Evolutionary conservation across 2,888 invertebrate species (phyloP), one percentile per base, ranked within the genome.

Genomic region (Drepana falcataria): DNA sequence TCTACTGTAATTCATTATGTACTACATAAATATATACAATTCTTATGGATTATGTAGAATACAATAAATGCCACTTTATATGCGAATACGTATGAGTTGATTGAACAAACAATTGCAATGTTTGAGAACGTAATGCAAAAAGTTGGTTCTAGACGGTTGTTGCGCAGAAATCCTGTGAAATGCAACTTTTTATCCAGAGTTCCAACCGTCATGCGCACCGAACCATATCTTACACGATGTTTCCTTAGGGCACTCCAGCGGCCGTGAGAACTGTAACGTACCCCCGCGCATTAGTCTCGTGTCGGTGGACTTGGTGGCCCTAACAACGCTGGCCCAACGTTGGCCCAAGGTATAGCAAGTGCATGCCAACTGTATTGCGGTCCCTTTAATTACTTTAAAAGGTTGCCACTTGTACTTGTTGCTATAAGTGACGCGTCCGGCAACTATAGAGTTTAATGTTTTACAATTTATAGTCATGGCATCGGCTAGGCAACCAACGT

Each of bases 221-320:
- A 85, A 89, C 83, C 91, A 84, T 87, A 83, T 78, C 86, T 71
- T 85, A 79, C 80, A 75, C 69, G 64, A 65, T 66, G 67, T 71
- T 82, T 75, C 81, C 79, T 85, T 83, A 69, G 81, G 81, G 79
- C 53, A 60, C 61, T 58, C 58, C 51, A 34, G 62, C 54, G 60
- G 62, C 48, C 86, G 87, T 89, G 90, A 83, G 89, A 89, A 89
- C 76, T 71, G 63, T 79, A 80, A 82, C 79, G 79, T 75, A 73
- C 73, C 71, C 69, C 63, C 58, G 61, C 57, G 70, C 81, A 83
- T 87, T 85, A 83, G 83, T 82, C 71, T 74, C 81, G 77, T 78
- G 71, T 69, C 77, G 78, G 65, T 79, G 81, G 66, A 64, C 76
- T 68, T 76, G 78, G 65, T 79, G 81, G 66, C 64, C 76, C 71